phyloP scores from a whole-genome alignment of 2,888 invertebrate species.

The Habrosyne pyritoides region DNA sequence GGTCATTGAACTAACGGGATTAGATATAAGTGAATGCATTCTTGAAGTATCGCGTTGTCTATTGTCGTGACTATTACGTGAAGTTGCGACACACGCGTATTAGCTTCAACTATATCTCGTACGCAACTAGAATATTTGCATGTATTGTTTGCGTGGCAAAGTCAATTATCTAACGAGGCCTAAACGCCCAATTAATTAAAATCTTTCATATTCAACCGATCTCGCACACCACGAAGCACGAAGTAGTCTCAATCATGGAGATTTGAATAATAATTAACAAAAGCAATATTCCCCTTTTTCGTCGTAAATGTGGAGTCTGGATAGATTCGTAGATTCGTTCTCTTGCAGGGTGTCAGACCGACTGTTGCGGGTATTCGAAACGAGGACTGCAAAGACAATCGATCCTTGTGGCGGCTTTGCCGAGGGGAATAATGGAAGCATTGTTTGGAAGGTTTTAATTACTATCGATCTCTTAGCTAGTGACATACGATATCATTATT shows the following conservation, averaged over 20 bases:
- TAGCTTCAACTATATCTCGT: conserved; percentile 9
- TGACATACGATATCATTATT: conserved; percentile 55
- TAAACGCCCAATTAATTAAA: background rate
- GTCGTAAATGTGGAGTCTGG: too few relatives aligned
- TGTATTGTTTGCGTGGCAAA: background rate
- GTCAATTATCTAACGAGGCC: background rate
- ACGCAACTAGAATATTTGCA: background rate
- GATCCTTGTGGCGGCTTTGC: conserved; percentile 45
- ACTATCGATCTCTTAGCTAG: conserved; percentile 57
- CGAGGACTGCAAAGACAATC: conserved; percentile 30
- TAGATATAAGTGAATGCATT: conserved; percentile 47
- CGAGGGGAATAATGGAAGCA: conserved; percentile 56
- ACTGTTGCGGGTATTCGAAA: conserved; percentile 15
- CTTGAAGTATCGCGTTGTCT: conserved; percentile 35
- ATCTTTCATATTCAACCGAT: background rate
- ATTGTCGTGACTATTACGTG: conserved; percentile 39
- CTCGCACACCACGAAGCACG: background rate
- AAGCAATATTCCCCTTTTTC: too few relatives aligned
- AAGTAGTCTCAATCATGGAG: too few relatives aligned
- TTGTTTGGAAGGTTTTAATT: conserved; percentile 72
- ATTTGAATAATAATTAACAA: too few relatives aligned
- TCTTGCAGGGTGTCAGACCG: background rate
- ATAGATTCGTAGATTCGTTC: too few relatives aligned
- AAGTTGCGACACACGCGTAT: conserved; percentile 36
- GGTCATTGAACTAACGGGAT: conserved; percentile 75